phyloP scores from a whole-genome alignment of 1,140 invertebrate species.

The Geopemphigus sp. region DNA sequence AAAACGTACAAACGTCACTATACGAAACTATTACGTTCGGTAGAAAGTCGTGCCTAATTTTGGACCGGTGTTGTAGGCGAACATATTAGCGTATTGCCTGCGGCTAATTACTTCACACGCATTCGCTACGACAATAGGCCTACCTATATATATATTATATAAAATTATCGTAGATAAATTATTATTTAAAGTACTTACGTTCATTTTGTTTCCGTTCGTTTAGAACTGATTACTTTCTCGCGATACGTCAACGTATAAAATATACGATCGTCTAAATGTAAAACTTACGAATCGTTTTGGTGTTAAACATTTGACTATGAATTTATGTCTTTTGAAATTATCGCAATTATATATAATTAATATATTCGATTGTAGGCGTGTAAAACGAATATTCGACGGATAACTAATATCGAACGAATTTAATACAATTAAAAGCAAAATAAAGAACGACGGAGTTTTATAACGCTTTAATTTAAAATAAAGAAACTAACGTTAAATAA shows the following conservation, averaged over 20 bases:
- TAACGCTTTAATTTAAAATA: too few species aligned
- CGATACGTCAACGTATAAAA: background rate
- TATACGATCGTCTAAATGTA: background rate
- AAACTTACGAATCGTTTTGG: background rate
- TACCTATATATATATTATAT: background rate
- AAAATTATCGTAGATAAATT: background rate
- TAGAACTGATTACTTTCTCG: constrained; percentile 1
- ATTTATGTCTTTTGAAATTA: background rate
- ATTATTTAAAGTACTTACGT: background rate
- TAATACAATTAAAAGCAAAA: too few species aligned
- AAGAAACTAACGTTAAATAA: too few species aligned
- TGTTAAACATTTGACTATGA: background rate
- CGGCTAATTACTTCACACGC: constrained; percentile 20
- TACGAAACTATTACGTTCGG: background rate
- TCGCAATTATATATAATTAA: too few species aligned
- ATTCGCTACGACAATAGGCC: constrained; percentile 19
- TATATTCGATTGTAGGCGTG: too few species aligned
- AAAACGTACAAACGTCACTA: background rate
- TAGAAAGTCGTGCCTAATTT: constrained; percentile 22
- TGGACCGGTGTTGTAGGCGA: constrained; percentile 27
- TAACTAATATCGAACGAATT: too few species aligned
- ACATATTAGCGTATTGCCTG: background rate
- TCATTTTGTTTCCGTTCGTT: background rate
- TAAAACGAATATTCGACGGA: too few species aligned
- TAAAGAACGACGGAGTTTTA: too few species aligned